A percentile compares a stretch with the other conserved stretches of the same genome.
Evolutionary conservation across 2,888 invertebrate species (phyloP).

Genomic region (Phragmatobia fuliginosa): DNA sequence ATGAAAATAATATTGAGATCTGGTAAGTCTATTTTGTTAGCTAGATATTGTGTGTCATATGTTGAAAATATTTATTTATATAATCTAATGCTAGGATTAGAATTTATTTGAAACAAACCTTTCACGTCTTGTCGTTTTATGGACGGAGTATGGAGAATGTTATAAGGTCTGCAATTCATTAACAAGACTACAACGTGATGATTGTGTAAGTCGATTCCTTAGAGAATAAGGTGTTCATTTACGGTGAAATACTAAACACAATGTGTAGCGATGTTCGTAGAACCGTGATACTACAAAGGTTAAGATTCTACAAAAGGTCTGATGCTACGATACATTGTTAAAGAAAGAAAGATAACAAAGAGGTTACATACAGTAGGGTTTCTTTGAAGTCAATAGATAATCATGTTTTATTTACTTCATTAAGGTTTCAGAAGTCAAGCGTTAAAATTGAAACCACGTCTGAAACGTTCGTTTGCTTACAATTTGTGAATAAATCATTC

Average conservation of each 20-base stretch:
- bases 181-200: neutral
- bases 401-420: constrained; percentile 34
- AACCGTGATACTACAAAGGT: neutral
- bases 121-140: too few species aligned
- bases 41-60: too few species aligned
- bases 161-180: neutral
- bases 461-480: constrained; percentile 59
- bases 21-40: too few species aligned
- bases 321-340: neutral
- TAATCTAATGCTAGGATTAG: too few species aligned
- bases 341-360: neutral
- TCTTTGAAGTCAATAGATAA: constrained; percentile 20
- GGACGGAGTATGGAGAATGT: neutral
- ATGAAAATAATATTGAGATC: too few species aligned
- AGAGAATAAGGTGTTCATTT: neutral
- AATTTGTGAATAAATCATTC: constrained; percentile 76
- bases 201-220: neutral
- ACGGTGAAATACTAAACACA: neutral
- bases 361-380: constrained; percentile 4
- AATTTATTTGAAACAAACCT: too few species aligned
- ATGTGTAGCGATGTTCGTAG: neutral
- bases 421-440: constrained; percentile 25
- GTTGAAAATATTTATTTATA: too few species aligned
- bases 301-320: neutral
- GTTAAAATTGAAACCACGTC: constrained; percentile 44